Base-by-base conservation (phyloP, 1,140 invertebrate genomes). In the Diachasma alloeum region DNA sequence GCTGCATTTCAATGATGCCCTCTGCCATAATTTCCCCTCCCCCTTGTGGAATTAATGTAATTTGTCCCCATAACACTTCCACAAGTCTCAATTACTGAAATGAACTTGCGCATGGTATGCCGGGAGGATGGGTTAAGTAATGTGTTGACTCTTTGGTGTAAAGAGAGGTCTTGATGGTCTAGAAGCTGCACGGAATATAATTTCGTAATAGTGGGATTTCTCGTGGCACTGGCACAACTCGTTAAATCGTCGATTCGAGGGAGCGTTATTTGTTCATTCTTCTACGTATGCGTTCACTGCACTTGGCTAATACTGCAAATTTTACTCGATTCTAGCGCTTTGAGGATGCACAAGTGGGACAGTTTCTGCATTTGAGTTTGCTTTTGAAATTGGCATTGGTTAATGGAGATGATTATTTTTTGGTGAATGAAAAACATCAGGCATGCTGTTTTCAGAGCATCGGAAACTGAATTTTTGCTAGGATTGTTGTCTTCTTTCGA, bases 171-270 rank as follows among this genome's bases (percentile, higher is more conserved):
- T 53, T 53, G 48, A 9, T 53, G 24, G 59, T 24, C 24, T 63
- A 63, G 59, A 31, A 63, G 19, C 59, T 63, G 19, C 53, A 63
- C 59, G 5, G 59, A 26, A 63, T 63, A 63, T 63, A 26, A 63
- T 63, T 63, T 63, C 59, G 59, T 63, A 63, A 63, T 22, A 63
- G 59, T 63, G 59, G 59, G 19, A 63, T 63, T 63, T 19, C 59
- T 63, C 59, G 5, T 24, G 59, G 59, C 24, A 63, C 19, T 63
- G 59, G 8, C 4, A 24, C 10, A 24, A 63, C 59, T 63, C 59
- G 19, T 53, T 63, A 24, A 63, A 24, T 31, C 24, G 0, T 63
- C 59, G 8, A 63, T 63, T 15, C 59, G 0, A 63, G 10, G 19
- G 39, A 26, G 11, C 17, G 24, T 63, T 26, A 26, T 63, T 63